Base-by-base conservation (phyloP, 2,888 invertebrate species). In the Dione juno region DNA sequence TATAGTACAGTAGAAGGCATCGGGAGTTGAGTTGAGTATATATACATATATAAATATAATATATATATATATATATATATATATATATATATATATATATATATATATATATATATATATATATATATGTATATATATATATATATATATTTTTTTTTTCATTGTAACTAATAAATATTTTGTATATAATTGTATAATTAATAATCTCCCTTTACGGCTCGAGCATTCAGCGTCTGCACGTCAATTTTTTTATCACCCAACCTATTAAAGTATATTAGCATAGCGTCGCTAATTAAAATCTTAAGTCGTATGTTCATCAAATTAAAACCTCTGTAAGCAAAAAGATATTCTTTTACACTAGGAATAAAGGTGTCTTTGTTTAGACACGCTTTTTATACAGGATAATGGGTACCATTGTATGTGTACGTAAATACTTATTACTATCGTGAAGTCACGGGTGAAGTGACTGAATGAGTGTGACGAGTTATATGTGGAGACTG, bases 231-330 rank as follows among this genome's bases (percentile, higher is more conserved):
- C 54, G 11, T 54, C 3, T 11, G 10, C 54, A 35, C 10, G 1
- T 37, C 9, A 37, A 5, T 10, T n/a, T 14, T 28, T 11, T 35
- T 37, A 54, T 37, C 35, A 21, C 28, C 10, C 10, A 37, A 37
- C n/a, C 16, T n/a, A 59, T 59, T 10, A 14, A 59, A 40, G 59
- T 59, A 58, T n/a, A 59, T 59, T 59, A 59, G n/a, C 43, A 61
- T 61, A 43, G 21, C 43, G 59, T 61, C 43, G n/a, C 21, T 43
- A 61, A 61, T 61, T 61, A 43, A 61, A 61, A 61, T 45, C 59
- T 21, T 14, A 59, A 14, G n/a, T 21, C 40, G 13, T 21, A 41
- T 9, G 19, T 16, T 59, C 13, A 6, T 61, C 28, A 45, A 61
- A 28, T 28, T 43, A 10, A 54, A 59, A n/a, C n/a, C 21, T 6